Evolutionary conservation across 2,113 vertebrate genomes (phyloP).

Genomic region (Oncorhynchus masou): DNA sequence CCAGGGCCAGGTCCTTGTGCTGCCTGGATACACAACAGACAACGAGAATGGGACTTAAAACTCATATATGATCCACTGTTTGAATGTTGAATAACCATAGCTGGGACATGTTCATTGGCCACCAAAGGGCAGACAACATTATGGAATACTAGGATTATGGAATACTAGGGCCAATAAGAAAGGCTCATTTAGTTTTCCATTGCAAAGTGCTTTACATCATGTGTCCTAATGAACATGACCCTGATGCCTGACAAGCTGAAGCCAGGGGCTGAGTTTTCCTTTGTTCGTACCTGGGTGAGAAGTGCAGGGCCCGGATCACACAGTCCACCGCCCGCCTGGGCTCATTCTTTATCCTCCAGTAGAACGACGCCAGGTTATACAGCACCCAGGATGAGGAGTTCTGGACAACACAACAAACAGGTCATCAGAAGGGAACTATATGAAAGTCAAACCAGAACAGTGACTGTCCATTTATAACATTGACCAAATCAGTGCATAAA

Average conservation of each 20-base stretch:
- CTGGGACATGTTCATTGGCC: too few relatives aligned
- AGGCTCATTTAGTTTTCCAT: too few relatives aligned
- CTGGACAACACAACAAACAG: constrained; percentile 62
- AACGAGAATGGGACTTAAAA: background rate
- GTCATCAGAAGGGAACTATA: background rate
- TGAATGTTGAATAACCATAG: too few relatives aligned
- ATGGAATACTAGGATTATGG: too few relatives aligned
- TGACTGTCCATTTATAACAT: too few relatives aligned
- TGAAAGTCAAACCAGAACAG: too few relatives aligned
- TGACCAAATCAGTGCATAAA: too few relatives aligned
- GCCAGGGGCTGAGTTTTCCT: background rate
- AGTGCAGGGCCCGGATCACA: constrained; percentile 93
- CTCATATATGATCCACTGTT: too few relatives aligned
- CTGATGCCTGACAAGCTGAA: background rate
- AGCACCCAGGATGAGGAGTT: constrained; percentile 98
- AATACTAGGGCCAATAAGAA: background rate
- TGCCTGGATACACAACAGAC: constrained; percentile 69
- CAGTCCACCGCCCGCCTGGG: constrained; percentile 92
- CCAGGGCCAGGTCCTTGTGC: constrained; percentile 92
- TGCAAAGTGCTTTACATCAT: too few relatives aligned
- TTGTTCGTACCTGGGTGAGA: constrained; percentile 87
- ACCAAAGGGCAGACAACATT: too few relatives aligned
- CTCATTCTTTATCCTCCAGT: constrained; percentile 97
- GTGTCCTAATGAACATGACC: too few relatives aligned
- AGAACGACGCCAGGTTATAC: constrained; percentile 98